phyloP scores from a whole-genome alignment of 2,888 invertebrate genomes.

The Calameuta idolon region DNA sequence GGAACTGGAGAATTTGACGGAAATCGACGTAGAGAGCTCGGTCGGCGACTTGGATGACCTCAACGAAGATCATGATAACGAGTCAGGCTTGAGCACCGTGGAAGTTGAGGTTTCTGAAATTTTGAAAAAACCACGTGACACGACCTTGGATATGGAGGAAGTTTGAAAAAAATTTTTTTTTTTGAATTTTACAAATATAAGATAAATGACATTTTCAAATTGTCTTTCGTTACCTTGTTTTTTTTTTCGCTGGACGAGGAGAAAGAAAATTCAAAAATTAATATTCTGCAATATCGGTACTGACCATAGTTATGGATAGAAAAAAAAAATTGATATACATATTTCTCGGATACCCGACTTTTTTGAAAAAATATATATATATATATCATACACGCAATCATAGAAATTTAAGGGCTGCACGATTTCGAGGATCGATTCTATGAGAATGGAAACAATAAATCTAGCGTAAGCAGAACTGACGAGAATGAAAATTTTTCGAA shows the following conservation, averaged over 20 bases:
- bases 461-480: not conserved
- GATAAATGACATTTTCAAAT: not conserved
- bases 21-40: conserved; percentile 39
- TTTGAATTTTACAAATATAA: conserved; percentile 1
- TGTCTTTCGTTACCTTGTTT: too few species aligned
- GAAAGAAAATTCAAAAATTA: too few species aligned
- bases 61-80: not conserved
- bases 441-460: not conserved
- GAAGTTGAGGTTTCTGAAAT: too few species aligned
- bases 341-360: too few species aligned
- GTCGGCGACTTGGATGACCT: not conserved
- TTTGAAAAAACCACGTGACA: not conserved
- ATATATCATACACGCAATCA: too few species aligned
- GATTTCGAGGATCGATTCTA: not conserved
- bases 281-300: too few species aligned
- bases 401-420: too few species aligned
- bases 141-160: not conserved
- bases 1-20: conserved; percentile 57
- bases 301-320: too few species aligned
- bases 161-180: not conserved
- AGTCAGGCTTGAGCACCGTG: too few species aligned
- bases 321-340: too few species aligned
- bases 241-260: too few species aligned
- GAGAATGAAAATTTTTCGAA: conserved; percentile 35
- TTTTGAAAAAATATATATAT: too few species aligned